A percentile compares a stretch with the other conserved stretches of the same genome.
Evolutionary conservation across 2,888 invertebrate genomes (phyloP).

Genomic region (Metopia argyrocephala): DNA sequence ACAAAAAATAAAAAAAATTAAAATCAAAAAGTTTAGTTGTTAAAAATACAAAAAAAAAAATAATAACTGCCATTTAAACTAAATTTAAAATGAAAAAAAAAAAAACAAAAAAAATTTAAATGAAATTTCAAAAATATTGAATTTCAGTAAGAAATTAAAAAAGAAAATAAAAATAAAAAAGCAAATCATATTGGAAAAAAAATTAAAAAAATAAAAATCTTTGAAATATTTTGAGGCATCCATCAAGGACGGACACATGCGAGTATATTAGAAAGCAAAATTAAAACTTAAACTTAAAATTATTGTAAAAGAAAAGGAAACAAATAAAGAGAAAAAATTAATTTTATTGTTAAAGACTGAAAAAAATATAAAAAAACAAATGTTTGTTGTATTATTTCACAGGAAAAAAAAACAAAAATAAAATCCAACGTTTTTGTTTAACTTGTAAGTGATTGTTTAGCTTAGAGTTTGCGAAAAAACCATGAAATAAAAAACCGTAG

Average conservation of each 20-base stretch:
- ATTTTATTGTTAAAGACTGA: constrained; percentile 77
- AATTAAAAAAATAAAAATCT: constrained; percentile 44
- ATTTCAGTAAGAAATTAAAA: constrained; percentile 5
- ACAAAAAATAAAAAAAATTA: too few species aligned
- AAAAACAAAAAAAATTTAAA: constrained; percentile 2
- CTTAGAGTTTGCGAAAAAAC: too few species aligned
- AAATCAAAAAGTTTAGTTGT: too few species aligned
- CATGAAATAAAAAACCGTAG: too few species aligned
- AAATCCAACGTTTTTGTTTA: neutral
- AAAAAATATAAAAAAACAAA: constrained; percentile 60
- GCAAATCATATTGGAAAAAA: constrained; percentile 41
- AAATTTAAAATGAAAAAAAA: neutral
- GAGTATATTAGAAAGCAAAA: constrained; percentile 2
- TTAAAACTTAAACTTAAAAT: constrained; percentile 35
- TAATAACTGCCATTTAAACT: constrained; percentile 54
- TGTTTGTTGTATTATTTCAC: constrained; percentile 33
- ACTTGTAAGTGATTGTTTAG: too few species aligned
- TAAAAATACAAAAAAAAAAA: constrained; percentile 30
- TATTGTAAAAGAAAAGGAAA: constrained; percentile 49
- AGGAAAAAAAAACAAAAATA: neutral
- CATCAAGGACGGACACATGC: constrained; percentile 48
- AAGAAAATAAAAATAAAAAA: neutral
- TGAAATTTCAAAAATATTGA: constrained; percentile 10
- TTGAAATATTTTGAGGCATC: constrained; percentile 57
- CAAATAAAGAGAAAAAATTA: constrained; percentile 69